A percentile compares a stretch with the other conserved stretches of the same genome.
Conservation (phyloP, 1,140 invertebrate genomes). For the Diuraphis noxia region DNA sequence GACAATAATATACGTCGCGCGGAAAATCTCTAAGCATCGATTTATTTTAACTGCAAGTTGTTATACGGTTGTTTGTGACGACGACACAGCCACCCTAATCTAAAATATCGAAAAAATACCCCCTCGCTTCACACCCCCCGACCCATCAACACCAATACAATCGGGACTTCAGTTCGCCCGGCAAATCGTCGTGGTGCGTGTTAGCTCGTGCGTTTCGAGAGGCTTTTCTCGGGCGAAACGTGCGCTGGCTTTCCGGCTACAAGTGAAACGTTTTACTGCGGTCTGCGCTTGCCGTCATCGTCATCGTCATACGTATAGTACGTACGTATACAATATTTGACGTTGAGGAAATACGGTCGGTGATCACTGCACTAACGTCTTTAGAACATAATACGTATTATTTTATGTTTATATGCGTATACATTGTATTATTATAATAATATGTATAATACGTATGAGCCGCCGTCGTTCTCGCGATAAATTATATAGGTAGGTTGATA, state of each 20-base stretch:
- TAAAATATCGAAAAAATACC: slow-evolving; percentile 10
- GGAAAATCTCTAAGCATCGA: background rate
- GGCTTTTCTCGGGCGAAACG: slow-evolving; percentile 49
- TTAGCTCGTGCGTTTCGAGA: slow-evolving; percentile 47
- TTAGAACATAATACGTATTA: background rate
- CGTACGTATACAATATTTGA: background rate
- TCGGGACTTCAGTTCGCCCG: background rate
- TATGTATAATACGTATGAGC: background rate
- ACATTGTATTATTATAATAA: background rate
- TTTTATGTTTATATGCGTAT: background rate
- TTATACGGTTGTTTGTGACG: background rate
- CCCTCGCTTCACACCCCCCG: background rate
- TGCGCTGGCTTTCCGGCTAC: slow-evolving; percentile 44
- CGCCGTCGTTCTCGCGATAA: background rate
- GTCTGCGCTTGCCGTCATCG: background rate
- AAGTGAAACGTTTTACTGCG: slow-evolving; percentile 49
- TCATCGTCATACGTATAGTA: background rate
- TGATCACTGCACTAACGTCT: background rate
- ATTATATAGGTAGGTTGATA: background rate
- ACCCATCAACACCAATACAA: background rate
- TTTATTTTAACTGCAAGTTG: slow-evolving; percentile 18
- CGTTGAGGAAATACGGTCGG: slow-evolving; percentile 26
- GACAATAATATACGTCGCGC: background rate
- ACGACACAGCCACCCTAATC: background rate
- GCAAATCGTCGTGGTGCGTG: background rate